Evolutionary conservation across 2,113 vertebrate species (phyloP).

Genomic region (Larimichthys polyactis): DNA sequence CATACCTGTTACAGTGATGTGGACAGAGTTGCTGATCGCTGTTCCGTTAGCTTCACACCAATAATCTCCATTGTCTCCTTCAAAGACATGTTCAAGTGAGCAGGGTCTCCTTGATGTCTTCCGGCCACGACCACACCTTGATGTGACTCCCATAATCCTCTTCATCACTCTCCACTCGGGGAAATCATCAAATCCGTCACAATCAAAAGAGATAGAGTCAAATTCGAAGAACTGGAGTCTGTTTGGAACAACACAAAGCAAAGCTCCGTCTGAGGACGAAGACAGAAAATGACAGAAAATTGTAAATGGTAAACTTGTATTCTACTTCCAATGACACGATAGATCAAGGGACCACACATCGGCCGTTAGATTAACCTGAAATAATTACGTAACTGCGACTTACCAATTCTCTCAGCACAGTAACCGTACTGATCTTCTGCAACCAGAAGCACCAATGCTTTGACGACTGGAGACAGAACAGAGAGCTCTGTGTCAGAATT

Average conservation of each 20-base stretch:
- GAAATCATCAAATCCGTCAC: neutral
- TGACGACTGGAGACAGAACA: neutral
- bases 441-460: neutral
- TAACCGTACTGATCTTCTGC: neutral
- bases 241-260: neutral
- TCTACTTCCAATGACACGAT: too few relatives aligned
- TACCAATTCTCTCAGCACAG: neutral
- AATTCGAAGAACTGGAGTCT: conserved; percentile 12
- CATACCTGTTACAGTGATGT: neutral
- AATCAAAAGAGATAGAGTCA: neutral
- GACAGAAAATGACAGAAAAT: too few relatives aligned
- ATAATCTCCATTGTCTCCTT: neutral
- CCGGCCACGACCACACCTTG: neutral
- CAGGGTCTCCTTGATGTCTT: neutral
- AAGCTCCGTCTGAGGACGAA: neutral
- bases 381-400: neutral
- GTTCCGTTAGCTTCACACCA: neutral
- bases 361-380: too few relatives aligned
- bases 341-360: too few relatives aligned
- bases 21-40: neutral
- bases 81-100: fast-evolving
- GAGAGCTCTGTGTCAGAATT: too few relatives aligned
- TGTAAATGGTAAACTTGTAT: too few relatives aligned
- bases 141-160: neutral
- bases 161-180: neutral